These are phyloP conservation scores for Sylvia atricapilla DNA, from an alignment of 2,113 vertebrate species.

Conservation along the genomic window DNA sequence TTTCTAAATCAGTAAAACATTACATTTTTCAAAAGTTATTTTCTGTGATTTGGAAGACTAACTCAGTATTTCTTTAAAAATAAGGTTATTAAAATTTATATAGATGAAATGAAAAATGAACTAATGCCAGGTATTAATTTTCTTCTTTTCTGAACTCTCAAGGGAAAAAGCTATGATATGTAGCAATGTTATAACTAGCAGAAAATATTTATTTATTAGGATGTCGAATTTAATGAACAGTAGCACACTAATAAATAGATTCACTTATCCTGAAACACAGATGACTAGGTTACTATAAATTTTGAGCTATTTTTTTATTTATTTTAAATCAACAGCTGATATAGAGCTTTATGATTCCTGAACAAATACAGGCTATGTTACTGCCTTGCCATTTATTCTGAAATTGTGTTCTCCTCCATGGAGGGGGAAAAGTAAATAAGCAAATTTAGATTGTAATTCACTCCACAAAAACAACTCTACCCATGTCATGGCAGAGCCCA, in stretches of 20 bases:
- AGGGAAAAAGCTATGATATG: not conserved
- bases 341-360: not conserved
- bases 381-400: not conserved
- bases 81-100: not conserved
- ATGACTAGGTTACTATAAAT: not conserved
- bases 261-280: not conserved
- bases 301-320: not conserved
- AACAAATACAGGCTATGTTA: not conserved
- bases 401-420: not conserved
- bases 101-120: not conserved
- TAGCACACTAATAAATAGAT: not conserved
- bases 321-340: not conserved
- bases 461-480: not conserved
- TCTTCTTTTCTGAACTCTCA: not conserved
- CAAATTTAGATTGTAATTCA: not conserved
- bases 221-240: not conserved
- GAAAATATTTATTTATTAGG: not conserved
- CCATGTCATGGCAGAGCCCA: not conserved
- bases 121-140: not conserved
- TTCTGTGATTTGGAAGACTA: not conserved
- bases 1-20: conserved; percentile 28
- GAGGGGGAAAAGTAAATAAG: not conserved
- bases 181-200: not conserved
- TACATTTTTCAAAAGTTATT: conserved; percentile 15
- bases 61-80: not conserved